Conservation (phyloP, 2,888 invertebrate genomes). For the Coelinius sp. region DNA sequence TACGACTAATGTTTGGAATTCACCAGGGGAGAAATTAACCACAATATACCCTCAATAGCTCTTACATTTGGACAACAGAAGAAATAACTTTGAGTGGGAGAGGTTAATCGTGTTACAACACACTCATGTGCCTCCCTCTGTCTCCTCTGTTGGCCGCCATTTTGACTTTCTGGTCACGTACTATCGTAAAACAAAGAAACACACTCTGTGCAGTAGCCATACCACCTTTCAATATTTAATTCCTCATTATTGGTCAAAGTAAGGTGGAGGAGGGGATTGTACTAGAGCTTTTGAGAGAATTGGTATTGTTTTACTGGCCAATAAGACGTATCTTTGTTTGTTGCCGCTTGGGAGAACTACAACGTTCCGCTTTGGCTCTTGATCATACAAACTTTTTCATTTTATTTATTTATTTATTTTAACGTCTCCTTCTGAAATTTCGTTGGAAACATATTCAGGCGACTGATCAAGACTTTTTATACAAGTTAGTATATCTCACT, state of each 20-base stretch:
- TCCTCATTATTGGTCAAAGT: constrained; percentile 65
- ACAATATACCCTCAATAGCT: not conserved
- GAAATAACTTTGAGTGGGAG: constrained; percentile 17
- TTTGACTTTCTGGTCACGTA: constrained; percentile 70
- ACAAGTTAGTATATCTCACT: no score
- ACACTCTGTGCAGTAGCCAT: constrained; percentile 49
- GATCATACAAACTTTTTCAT: constrained; percentile 1
- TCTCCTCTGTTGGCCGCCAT: constrained; percentile 54
- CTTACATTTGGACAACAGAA: not conserved
- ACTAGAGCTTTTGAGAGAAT: constrained; percentile 68
- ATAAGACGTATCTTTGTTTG: constrained; percentile 52
- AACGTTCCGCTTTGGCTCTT: no score
- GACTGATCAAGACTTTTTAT: no score
- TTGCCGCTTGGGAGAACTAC: constrained; percentile 40
- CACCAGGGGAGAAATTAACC: not conserved
- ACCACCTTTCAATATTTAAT: constrained; percentile 69
- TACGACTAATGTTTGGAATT: not conserved
- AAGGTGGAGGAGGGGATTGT: no score
- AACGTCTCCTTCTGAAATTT: no score
- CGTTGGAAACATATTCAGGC: no score
- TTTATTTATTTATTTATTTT: no score
- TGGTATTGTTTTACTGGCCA: constrained; percentile 64
- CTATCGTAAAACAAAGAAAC: constrained; percentile 68
- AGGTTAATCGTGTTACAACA: constrained; percentile 42
- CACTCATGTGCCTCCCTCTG: constrained; percentile 21